Evolutionary conservation across 2,888 invertebrate species (phyloP).

Genomic region (Entomobrya multifasciata): DNA sequence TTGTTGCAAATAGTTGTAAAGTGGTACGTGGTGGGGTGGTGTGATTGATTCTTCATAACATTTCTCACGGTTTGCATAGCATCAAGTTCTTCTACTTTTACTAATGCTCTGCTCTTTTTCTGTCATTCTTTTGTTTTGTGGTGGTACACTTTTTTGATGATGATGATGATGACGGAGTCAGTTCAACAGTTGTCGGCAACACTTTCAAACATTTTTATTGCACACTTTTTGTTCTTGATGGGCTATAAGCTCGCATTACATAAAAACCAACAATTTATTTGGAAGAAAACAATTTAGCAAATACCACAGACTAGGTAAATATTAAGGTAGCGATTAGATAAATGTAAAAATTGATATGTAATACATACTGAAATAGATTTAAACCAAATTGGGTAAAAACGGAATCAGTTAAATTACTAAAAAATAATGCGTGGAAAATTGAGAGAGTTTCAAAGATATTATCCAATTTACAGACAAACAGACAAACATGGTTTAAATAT

Average conservation of each 20-base stretch:
- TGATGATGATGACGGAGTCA: slow-evolving; percentile 32
- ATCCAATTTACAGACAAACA: not conserved
- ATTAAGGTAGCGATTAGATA: not conserved
- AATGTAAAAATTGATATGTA: not conserved
- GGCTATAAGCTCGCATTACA: slow-evolving; percentile 49
- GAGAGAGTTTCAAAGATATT: too few relatives aligned
- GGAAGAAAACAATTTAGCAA: not conserved
- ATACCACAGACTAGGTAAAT: not conserved
- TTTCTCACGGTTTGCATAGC: slow-evolving; percentile 70
- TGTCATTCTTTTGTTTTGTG: not conserved
- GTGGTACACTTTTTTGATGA: slow-evolving; percentile 48
- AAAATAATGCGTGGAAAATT: too few relatives aligned
- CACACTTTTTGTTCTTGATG: slow-evolving; percentile 37
- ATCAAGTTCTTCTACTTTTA: slow-evolving; percentile 17
- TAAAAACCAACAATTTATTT: slow-evolving; percentile 37
- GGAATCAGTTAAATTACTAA: too few relatives aligned
- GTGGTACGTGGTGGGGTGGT: slow-evolving; percentile 50
- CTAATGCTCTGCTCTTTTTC: not conserved
- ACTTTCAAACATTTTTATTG: slow-evolving; percentile 72
- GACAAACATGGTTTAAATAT: too few relatives aligned
- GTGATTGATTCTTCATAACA: slow-evolving; percentile 69
- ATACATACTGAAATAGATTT: too few relatives aligned
- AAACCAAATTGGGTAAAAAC: too few relatives aligned
- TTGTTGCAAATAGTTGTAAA: not conserved
- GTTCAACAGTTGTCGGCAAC: slow-evolving; percentile 64